A percentile compares a stretch with the other conserved stretches of the same genome.
Conservation (phyloP, 2,797 vertebrate genomes). For the Parauchenoglanis punctatus region DNA sequence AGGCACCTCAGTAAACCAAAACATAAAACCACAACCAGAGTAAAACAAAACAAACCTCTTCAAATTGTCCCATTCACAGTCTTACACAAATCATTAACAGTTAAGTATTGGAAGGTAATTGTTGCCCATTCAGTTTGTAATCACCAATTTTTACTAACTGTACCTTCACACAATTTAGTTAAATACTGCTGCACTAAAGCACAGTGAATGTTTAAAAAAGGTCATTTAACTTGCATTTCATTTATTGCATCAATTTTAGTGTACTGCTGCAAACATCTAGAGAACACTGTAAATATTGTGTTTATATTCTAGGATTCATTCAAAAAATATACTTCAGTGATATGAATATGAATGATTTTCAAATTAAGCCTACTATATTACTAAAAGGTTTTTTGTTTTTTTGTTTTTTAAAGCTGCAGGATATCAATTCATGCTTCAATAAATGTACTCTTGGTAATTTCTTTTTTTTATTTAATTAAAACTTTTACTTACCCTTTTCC, state of each 20-base stretch:
- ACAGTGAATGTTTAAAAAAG: too few species aligned
- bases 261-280: background rate
- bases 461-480: background rate
- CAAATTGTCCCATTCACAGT: background rate
- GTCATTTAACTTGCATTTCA: background rate
- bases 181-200: too few species aligned
- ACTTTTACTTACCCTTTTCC: background rate
- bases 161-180: too few species aligned
- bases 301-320: background rate
- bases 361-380: background rate
- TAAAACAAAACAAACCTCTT: background rate
- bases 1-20: background rate
- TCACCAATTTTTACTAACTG: too few species aligned
- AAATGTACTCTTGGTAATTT: background rate
- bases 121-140: too few species aligned
- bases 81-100: background rate
- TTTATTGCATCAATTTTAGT: background rate
- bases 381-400: background rate
- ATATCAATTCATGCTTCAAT: background rate
- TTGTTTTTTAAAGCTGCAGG: background rate
- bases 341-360: background rate
- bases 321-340: background rate
- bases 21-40: background rate
- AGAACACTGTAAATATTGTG: background rate
- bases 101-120: background rate